Conservation (phyloP, 2,888 invertebrate genomes). For the Anthophora plumipes region DNA sequence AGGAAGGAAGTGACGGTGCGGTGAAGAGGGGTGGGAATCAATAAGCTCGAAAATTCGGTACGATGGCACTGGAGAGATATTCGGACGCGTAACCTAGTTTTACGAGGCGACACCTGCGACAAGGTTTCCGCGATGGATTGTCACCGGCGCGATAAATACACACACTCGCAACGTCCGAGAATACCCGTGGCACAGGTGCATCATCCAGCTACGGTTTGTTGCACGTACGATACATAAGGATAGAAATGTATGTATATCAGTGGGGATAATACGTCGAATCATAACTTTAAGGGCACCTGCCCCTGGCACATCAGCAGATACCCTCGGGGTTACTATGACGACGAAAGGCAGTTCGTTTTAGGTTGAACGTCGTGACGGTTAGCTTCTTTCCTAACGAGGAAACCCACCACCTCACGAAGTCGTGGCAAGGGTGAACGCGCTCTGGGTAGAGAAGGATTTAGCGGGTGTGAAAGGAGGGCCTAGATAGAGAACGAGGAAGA, state of each 20-base stretch:
- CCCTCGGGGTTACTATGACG: conserved; percentile 62
- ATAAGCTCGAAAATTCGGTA: conserved; percentile 52
- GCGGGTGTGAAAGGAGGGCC: conserved; percentile 35
- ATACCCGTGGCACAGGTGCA: neutral
- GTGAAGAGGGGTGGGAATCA: conserved; percentile 2
- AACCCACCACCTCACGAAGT: conserved; percentile 51
- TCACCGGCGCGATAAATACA: conserved; percentile 38
- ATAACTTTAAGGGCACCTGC: conserved; percentile 63
- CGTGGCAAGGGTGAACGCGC: conserved; percentile 12
- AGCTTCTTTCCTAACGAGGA: conserved; percentile 73
- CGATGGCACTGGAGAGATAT: conserved; percentile 14
- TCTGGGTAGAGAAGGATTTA: conserved; percentile 49
- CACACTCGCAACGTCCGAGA: neutral
- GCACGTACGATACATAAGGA: neutral
- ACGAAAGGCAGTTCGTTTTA: conserved; percentile 57
- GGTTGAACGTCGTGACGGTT: conserved; percentile 62
- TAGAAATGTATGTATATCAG: conserved; percentile 22
- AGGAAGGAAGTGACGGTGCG: neutral
- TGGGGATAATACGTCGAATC: conserved; percentile 52
- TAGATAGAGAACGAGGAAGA: neutral
- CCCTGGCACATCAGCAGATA: conserved; percentile 32
- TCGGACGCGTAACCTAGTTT: conserved; percentile 58
- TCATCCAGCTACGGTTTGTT: no score
- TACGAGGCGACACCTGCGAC: conserved; percentile 58
- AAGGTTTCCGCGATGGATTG: conserved; percentile 37